Evolutionary conservation across 2,797 vertebrate species (phyloP).

Genomic region (Rhinoraja longicauda): DNA sequence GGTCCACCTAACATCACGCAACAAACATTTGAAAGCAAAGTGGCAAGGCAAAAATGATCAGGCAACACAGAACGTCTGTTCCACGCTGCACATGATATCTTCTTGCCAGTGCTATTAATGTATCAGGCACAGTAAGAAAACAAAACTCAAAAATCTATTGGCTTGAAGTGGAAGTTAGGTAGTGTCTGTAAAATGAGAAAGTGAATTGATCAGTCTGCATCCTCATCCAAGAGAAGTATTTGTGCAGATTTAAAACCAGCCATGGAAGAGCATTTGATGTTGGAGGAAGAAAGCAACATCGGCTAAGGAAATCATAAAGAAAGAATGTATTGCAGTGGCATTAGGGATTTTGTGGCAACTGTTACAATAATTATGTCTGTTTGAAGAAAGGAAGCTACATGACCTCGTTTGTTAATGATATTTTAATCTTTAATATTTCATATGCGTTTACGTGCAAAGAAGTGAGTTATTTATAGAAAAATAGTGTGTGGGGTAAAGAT

Average conservation of each 20-base stretch:
- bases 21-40: neutral
- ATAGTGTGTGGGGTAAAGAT: neutral
- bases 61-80: neutral
- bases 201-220: conserved; percentile 30
- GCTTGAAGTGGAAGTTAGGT: conserved; percentile 29
- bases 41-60: neutral
- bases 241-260: conserved; percentile 28
- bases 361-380: conserved; percentile 37
- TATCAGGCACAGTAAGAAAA: conserved; percentile 1
- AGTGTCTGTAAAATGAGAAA: conserved; percentile 39
- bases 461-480: conserved; percentile 1
- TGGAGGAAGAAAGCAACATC: conserved; percentile 34
- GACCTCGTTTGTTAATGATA: conserved; percentile 38
- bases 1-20: neutral
- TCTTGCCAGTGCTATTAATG: conserved; percentile 29
- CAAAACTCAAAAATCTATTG: conserved; percentile 31
- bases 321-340: conserved; percentile 34
- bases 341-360: conserved; percentile 30
- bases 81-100: neutral
- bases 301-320: conserved; percentile 36
- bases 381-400: conserved; percentile 35
- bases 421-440: conserved; percentile 35
- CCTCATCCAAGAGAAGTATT: conserved; percentile 33
- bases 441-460: conserved; percentile 1
- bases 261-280: conserved; percentile 31